Evolutionary conservation across 1,140 invertebrate species (phyloP).

Genomic region (Dinoponera quadriceps): DNA sequence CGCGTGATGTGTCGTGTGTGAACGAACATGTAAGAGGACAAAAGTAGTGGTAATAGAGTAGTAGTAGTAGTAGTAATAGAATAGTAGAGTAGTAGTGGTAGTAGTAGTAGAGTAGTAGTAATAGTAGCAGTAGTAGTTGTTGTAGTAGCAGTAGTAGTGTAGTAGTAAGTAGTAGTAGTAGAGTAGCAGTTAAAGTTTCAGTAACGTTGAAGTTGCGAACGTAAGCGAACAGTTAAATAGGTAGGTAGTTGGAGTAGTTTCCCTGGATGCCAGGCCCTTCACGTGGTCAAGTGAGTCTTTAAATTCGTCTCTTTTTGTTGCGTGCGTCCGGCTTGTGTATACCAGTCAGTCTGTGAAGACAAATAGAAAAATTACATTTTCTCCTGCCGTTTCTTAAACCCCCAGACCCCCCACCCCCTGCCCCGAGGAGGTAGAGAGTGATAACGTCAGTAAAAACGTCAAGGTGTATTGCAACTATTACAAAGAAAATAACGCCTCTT

Average conservation of each 20-base stretch:
- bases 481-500: slow-evolving; percentile 49
- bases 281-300: slow-evolving; percentile 86
- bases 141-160: slow-evolving; percentile 18
- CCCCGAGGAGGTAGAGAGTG: slow-evolving; percentile 57
- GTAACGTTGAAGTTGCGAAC: slow-evolving; percentile 84
- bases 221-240: slow-evolving; percentile 83
- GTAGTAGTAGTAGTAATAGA: not conserved
- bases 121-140: slow-evolving; percentile 49
- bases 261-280: slow-evolving; percentile 84
- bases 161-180: slow-evolving; percentile 73
- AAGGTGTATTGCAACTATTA: slow-evolving; percentile 67
- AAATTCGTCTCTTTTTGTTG: slow-evolving; percentile 86
- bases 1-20: slow-evolving; percentile 72
- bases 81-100: slow-evolving; percentile 52
- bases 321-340: slow-evolving; percentile 86
- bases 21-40: slow-evolving; percentile 74
- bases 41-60: slow-evolving; percentile 61
- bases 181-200: slow-evolving; percentile 82
- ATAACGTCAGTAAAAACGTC: slow-evolving; percentile 71
- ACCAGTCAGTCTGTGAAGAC: slow-evolving; percentile 86
- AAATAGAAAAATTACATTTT: slow-evolving; percentile 85
- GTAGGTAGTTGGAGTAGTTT: slow-evolving; percentile 84
- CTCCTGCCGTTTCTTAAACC: slow-evolving; percentile 57
- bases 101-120: slow-evolving; percentile 79
- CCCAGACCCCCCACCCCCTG: slow-evolving; percentile 25